Percentiles rank a stretch among this genome's conserved stretches.
phyloP scores from a whole-genome alignment of 2,113 vertebrate species.

The Sander lucioperca region DNA sequence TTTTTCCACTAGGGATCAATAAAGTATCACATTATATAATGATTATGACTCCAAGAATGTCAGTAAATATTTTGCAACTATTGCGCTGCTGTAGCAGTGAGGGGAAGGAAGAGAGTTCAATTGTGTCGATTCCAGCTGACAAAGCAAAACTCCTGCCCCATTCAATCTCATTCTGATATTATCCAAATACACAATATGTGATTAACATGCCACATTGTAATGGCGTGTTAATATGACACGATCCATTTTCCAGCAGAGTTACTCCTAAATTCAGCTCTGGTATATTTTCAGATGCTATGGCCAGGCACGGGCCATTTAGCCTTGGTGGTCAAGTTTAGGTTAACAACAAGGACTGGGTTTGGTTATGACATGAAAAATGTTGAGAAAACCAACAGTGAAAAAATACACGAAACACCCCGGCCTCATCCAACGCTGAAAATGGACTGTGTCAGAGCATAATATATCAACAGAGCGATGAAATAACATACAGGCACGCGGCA shows the following conservation, averaged over 20 bases:
- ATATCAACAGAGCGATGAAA: conserved; percentile 69
- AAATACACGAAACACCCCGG: conserved; percentile 27
- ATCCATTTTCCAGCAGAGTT: conserved; percentile 52
- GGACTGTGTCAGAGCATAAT: conserved; percentile 56
- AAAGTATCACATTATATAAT: conserved; percentile 28
- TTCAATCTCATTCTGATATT: conserved; percentile 62
- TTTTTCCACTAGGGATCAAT: conserved; percentile 37
- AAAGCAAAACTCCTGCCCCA: conserved; percentile 33
- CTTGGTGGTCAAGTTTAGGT: conserved; percentile 57
- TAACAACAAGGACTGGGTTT: conserved; percentile 60
- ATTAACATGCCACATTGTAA: conserved; percentile 61
- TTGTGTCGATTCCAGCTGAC: conserved; percentile 41
- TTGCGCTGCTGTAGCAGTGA: neutral
- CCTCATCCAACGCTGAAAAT: conserved; percentile 30
- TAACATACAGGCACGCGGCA: conserved; percentile 60
- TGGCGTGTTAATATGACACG: conserved; percentile 37
- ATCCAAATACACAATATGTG: conserved; percentile 65
- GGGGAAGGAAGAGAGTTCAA: conserved; percentile 36
- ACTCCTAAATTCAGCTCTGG: conserved; percentile 18
- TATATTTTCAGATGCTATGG: conserved; percentile 56
- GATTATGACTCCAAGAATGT: conserved; percentile 25
- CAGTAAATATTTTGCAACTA: neutral
- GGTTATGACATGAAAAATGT: conserved; percentile 60
- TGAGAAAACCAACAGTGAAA: conserved; percentile 56
- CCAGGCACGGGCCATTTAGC: conserved; percentile 53